Evolutionary conservation across 2,888 invertebrate genomes (phyloP).

Genomic region (Dasysyrphus albostriatus): DNA sequence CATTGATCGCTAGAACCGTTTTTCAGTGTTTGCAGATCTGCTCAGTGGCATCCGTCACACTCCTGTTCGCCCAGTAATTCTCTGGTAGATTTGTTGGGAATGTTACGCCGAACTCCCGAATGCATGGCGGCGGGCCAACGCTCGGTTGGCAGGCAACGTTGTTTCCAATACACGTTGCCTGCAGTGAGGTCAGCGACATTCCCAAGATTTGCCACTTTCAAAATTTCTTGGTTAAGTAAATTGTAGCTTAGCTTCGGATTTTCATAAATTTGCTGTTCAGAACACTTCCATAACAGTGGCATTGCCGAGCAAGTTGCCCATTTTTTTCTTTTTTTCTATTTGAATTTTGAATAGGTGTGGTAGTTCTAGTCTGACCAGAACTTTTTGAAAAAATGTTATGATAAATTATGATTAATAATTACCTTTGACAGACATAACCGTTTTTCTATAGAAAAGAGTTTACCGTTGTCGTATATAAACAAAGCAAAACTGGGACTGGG

Average conservation of each 20-base stretch:
- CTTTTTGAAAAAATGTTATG: too few species aligned
- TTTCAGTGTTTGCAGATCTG: constrained; percentile 86
- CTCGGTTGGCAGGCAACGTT: constrained; percentile 83
- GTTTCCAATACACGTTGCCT: constrained; percentile 65
- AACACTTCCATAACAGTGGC: constrained; percentile 88
- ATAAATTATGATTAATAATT: too few species aligned
- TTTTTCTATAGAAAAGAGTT: too few species aligned
- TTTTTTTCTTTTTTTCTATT: constrained; percentile 80
- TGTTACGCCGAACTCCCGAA: constrained; percentile 85
- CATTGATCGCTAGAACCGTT: constrained; percentile 86
- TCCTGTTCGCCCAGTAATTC: constrained; percentile 84
- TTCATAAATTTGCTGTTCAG: constrained; percentile 85
- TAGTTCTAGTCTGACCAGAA: too few species aligned
- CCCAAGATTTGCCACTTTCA: constrained; percentile 85
- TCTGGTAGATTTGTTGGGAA: constrained; percentile 83
- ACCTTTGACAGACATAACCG: too few species aligned
- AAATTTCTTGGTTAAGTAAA: constrained; percentile 84
- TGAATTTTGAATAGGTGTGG: too few species aligned
- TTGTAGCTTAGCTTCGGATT: constrained; percentile 89
- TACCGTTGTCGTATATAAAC: too few species aligned
- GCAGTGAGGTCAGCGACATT: constrained; percentile 83
- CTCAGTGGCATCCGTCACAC: constrained; percentile 88
- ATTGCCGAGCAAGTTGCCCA: constrained; percentile 86
- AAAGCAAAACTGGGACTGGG: too few species aligned
- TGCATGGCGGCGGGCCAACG: constrained; percentile 87